Evolutionary conservation across 2,888 invertebrate species (phyloP).

Genomic region (Halocaridina rubra): DNA sequence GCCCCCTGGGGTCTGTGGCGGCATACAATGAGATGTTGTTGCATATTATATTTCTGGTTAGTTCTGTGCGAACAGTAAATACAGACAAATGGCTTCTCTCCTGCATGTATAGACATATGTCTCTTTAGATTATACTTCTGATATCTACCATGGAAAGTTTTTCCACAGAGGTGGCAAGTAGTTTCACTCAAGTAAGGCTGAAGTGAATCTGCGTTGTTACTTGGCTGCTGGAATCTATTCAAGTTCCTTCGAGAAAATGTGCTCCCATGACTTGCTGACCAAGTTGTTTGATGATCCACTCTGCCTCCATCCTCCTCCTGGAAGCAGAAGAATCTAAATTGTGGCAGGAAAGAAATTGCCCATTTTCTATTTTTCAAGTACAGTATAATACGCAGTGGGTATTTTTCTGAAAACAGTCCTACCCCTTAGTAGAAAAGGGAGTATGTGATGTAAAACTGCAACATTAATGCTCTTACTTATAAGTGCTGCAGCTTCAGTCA

Average conservation of each 20-base stretch:
- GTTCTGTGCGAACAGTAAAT: conserved; percentile 51
- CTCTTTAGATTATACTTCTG: conserved; percentile 62
- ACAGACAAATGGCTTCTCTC: conserved; percentile 55
- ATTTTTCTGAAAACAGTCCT: too few relatives aligned
- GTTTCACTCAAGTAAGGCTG: neutral
- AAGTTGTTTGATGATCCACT: neutral
- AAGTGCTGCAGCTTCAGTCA: too few relatives aligned
- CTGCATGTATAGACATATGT: conserved; percentile 55
- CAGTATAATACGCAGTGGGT: too few relatives aligned
- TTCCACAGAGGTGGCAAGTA: conserved; percentile 50
- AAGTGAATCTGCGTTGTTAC: neutral
- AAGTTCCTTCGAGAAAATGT: too few relatives aligned
- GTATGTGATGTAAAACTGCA: too few relatives aligned
- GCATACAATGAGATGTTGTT: conserved; percentile 50
- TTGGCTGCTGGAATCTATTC: neutral
- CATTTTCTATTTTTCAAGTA: too few relatives aligned
- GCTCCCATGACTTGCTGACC: neutral
- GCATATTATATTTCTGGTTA: conserved; percentile 62
- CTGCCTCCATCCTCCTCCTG: conserved; percentile 45
- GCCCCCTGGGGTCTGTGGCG: conserved; percentile 29
- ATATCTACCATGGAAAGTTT: conserved; percentile 57
- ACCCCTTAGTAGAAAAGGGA: too few relatives aligned
- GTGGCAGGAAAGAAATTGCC: too few relatives aligned
- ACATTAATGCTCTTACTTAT: too few relatives aligned
- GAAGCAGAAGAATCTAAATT: too few relatives aligned